Evolutionary conservation across 1,140 invertebrate genomes (phyloP), one percentile per base, ranked within the genome.

Genomic region (Scaptomyza graminum): DNA sequence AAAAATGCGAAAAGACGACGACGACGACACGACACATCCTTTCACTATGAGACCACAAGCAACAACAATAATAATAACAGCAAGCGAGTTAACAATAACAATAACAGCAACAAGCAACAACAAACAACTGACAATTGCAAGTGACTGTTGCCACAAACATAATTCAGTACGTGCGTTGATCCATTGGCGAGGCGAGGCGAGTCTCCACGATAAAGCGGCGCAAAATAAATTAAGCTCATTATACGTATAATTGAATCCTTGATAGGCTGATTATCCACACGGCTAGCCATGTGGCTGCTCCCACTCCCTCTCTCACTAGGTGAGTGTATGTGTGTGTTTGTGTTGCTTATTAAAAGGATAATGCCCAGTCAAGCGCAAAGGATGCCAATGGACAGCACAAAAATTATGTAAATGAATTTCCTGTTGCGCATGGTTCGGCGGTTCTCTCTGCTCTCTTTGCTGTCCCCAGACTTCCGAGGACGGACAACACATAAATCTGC

Each of bases 391-490:
- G 71, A 80, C 84, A 87, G 67, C 70, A 62, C 79, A 87, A 87
- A 87, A 88, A 88, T 87, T 87, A 87, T 87, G 82, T 88, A 88
- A 87, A 87, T 87, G 71, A 87, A 87, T 87, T 83, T 87, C 83
- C 82, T 87, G 83, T 88, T 88, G 83, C 83, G 74, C 65, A 51
- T 54, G 5, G n/a, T n/a, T 22, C 49, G n/a, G n/a, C n/a, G n/a
- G n/a, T n/a, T n/a, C n/a, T n/a, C n/a, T n/a, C n/a, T n/a, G 4
- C 18, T 22, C 46, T n/a, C 46, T 13, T 3, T 15, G 1, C 22
- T 6, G 1, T n/a, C 47, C 12, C 12, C 22, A 0, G 46, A 7
- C 52, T 52, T 47, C 64, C 22, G n/a, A 41, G 22, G 34, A 57
- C 44, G 61, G 66, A 72, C 74, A 70, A 71, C 65, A 69, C 67